These are phyloP conservation scores for Sylvicola cinctus DNA, from an alignment of 2,888 invertebrate genomes.

Conservation along the genomic window DNA sequence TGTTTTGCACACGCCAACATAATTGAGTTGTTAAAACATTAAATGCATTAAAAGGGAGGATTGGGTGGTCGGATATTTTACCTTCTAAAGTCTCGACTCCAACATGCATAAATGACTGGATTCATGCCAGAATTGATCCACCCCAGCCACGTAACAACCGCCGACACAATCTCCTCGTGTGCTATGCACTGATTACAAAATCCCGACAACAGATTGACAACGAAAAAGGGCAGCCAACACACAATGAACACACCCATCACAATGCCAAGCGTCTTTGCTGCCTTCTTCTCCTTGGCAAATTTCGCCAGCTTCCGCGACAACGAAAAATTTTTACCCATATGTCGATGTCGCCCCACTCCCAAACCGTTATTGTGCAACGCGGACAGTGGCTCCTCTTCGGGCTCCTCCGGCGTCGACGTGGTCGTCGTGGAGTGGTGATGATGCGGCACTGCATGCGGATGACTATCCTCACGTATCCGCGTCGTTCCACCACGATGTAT, in stretches of 20 bases:
- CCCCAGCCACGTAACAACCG: constrained; percentile 82
- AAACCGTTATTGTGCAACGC: constrained; percentile 60
- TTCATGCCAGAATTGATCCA: constrained; percentile 95
- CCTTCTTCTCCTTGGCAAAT: constrained; percentile 93
- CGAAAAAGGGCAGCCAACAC: constrained; percentile 95
- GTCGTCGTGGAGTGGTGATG: constrained; percentile 24
- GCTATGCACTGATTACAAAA: constrained; percentile 74
- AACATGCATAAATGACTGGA: constrained; percentile 95
- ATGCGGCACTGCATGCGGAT: constrained; percentile 9
- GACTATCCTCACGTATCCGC: constrained; percentile 18
- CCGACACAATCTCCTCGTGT: constrained; percentile 70
- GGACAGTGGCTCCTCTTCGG: constrained; percentile 45
- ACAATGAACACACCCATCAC: constrained; percentile 94
- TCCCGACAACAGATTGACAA: constrained; percentile 79
- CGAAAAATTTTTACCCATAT: constrained; percentile 74
- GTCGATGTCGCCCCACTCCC: constrained; percentile 45
- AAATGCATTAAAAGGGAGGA: background rate
- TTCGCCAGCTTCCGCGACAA: constrained; percentile 82
- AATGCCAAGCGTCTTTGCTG: constrained; percentile 90
- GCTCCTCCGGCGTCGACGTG: constrained; percentile 43
- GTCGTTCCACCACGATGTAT: constrained; percentile 82
- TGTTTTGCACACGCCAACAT: too few species aligned
- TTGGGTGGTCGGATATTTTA: constrained; percentile 22
- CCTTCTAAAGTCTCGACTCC: constrained; percentile 92
- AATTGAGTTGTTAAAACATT: too few species aligned